A percentile compares a stretch with the other conserved stretches of the same genome.
Conservation (phyloP, 2,888 invertebrate genomes). For the Pyrrhia umbra region DNA sequence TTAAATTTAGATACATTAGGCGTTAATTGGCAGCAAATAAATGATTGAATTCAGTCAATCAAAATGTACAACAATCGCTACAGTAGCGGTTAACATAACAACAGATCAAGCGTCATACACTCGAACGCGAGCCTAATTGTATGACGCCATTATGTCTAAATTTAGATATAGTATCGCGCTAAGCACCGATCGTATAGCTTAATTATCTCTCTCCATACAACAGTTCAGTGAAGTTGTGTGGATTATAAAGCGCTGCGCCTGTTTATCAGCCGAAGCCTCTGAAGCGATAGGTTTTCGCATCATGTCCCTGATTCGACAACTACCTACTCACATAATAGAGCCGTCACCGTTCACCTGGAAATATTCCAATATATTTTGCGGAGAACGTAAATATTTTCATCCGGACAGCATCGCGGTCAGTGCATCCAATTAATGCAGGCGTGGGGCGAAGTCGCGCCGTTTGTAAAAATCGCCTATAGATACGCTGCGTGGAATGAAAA, state of each 20-base stretch:
- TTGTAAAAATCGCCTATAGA: conserved; percentile 78
- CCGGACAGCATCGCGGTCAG: conserved; percentile 77
- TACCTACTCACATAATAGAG: conserved; percentile 50
- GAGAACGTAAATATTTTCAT: conserved; percentile 80
- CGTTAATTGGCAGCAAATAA: conserved; percentile 1
- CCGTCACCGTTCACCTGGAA: conserved; percentile 73
- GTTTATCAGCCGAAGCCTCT: conserved; percentile 70
- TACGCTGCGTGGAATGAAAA: conserved; percentile 70
- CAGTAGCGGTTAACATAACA: conserved; percentile 28
- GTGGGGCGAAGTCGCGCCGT: conserved; percentile 68
- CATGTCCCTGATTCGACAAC: conserved; percentile 42
- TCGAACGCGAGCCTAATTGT: conserved; percentile 49
- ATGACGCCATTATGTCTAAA: conserved; percentile 51
- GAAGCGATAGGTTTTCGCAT: conserved; percentile 71
- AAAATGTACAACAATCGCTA: conserved; percentile 7
- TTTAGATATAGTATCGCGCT: conserved; percentile 58
- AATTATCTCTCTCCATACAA: conserved; percentile 74
- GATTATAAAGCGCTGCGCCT: conserved; percentile 70
- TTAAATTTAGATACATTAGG: background rate
- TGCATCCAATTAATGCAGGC: conserved; percentile 85
- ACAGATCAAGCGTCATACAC: conserved; percentile 46
- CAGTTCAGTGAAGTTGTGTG: conserved; percentile 69
- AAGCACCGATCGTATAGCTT: conserved; percentile 65
- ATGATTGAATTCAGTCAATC: background rate
- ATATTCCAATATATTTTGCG: conserved; percentile 79